Percentiles rank a stretch among this genome's conserved stretches.
phyloP scores from a whole-genome alignment of 2,888 invertebrate genomes.

The Hydraecia micacea region DNA sequence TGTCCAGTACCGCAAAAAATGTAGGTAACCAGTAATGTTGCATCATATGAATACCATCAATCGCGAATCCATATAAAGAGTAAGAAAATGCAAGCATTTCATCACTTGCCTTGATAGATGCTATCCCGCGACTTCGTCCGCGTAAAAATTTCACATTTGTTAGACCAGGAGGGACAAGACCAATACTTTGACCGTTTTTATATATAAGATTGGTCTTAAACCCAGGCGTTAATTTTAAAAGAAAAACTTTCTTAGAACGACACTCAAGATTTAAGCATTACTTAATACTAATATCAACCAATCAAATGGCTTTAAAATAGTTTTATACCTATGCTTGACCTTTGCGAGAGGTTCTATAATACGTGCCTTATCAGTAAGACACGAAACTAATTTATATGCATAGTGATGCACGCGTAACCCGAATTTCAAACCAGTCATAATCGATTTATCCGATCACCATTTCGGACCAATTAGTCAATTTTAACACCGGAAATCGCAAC shows the following conservation, averaged over 20 bases:
- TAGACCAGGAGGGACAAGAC: neutral
- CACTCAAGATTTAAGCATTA: neutral
- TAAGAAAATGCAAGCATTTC: conserved; percentile 8
- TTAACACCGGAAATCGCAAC: conserved; percentile 61
- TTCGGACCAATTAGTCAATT: conserved; percentile 56
- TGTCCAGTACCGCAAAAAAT: conserved; percentile 12
- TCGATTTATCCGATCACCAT: conserved; percentile 54
- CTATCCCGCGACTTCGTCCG: neutral
- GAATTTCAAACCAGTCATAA: conserved; percentile 49
- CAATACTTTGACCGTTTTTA: neutral
- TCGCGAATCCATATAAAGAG: conserved; percentile 4
- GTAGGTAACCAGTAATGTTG: conserved; percentile 19
- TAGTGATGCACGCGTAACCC: conserved; percentile 19
- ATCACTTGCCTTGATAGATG: neutral
- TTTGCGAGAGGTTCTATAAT: neutral
- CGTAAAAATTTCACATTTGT: neutral
- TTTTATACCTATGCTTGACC: neutral
- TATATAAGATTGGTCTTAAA: neutral
- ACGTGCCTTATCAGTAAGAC: neutral
- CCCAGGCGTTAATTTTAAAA: neutral
- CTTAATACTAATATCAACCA: too few species aligned
- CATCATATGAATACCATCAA: conserved; percentile 15
- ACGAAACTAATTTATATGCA: conserved; percentile 16
- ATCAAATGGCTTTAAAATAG: neutral
- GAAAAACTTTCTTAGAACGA: neutral